These are phyloP conservation scores for Corapipo altera DNA, from an alignment of 2,113 vertebrate genomes.

Conservation along the genomic window DNA sequence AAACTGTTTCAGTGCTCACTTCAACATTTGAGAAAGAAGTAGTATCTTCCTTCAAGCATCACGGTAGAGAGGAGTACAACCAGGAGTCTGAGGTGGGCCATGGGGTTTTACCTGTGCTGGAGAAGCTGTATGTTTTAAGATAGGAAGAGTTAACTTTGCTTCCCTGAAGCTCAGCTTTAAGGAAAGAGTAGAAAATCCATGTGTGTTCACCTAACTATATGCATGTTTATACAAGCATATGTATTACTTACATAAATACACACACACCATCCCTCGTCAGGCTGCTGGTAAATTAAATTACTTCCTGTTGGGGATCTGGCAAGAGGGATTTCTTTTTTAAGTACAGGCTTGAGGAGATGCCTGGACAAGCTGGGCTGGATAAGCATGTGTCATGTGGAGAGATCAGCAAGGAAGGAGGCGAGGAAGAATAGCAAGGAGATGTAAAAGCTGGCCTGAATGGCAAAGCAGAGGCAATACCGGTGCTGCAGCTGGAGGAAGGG, in stretches of 20 bases:
- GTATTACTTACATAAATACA: neutral
- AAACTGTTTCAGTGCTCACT: neutral
- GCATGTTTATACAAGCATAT: conserved; percentile 19
- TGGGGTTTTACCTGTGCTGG: neutral
- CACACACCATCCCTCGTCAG: neutral
- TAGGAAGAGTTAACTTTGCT: neutral
- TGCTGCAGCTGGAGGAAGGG: neutral
- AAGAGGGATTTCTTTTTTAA: conserved; percentile 14
- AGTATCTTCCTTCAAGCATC: neutral
- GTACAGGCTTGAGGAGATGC: neutral
- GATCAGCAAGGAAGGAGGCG: neutral
- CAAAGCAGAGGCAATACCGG: neutral
- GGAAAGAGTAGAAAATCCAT: neutral
- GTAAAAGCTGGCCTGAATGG: neutral
- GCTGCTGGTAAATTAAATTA: neutral
- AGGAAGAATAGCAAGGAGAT: neutral
- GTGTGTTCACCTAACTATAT: neutral
- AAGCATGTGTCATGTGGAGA: neutral
- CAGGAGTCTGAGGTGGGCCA: neutral
- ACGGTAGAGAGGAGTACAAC: fast-evolving
- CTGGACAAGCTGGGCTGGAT: conserved; percentile 20
- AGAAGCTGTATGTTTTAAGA: neutral
- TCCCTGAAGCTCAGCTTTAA: neutral
- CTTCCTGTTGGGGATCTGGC: conserved; percentile 17
- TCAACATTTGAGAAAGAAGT: neutral